A percentile compares a stretch with the other conserved stretches of the same genome.
These are phyloP conservation scores for Phaenicophaeus curvirostris DNA, from an alignment of 2,797 vertebrate species.

Conservation along the genomic window DNA sequence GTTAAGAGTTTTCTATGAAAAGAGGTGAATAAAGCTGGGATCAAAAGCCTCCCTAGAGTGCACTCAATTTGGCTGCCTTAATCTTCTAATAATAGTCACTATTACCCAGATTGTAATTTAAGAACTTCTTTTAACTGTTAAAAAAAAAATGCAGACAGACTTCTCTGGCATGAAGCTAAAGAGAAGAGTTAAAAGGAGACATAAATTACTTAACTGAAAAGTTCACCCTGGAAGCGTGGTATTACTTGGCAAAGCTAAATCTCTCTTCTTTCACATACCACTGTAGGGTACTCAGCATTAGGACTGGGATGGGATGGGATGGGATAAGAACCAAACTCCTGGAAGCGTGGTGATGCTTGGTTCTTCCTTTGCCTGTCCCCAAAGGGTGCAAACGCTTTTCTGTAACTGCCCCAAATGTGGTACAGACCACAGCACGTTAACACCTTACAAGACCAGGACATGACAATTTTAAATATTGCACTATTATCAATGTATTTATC, in stretches of 20 bases:
- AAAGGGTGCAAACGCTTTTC: background rate
- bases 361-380: accelerated
- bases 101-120: background rate
- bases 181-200: background rate
- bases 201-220: background rate
- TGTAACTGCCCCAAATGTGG: background rate
- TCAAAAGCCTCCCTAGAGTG: background rate
- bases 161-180: background rate
- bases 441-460: background rate
- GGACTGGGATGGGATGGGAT: background rate
- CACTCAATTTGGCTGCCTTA: background rate
- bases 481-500: background rate
- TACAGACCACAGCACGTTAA: background rate
- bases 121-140: background rate
- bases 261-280: background rate
- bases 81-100: background rate
- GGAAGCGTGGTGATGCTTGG: accelerated
- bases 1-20: background rate
- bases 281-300: background rate
- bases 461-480: background rate
- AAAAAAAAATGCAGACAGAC: background rate
- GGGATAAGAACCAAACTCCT: background rate
- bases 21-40: background rate
- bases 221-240: background rate
- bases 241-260: background rate